Percentiles rank a stretch among this genome's conserved stretches.
These are phyloP conservation scores for Tetramorium simillimum DNA, from an alignment of 1,140 invertebrate genomes.

Conservation along the genomic window DNA sequence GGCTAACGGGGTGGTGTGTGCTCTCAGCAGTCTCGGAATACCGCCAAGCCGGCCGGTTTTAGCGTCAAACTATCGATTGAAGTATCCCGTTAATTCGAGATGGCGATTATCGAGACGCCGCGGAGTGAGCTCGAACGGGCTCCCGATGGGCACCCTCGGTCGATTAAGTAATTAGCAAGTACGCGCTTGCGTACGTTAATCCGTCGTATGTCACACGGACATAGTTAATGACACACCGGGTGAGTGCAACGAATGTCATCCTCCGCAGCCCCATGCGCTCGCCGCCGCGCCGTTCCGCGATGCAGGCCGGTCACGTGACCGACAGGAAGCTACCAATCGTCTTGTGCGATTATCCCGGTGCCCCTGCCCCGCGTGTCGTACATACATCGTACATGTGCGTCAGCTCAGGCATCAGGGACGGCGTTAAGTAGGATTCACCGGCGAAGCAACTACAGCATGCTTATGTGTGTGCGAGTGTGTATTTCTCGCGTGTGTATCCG, in stretches of 20 bases:
- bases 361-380: constrained; percentile 60
- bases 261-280: constrained; percentile 70
- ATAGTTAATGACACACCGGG: constrained; percentile 69
- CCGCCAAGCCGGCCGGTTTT: background rate
- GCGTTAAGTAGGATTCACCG: constrained; percentile 82
- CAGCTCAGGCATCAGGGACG: constrained; percentile 81
- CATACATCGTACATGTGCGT: constrained; percentile 69
- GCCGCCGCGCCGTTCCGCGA: constrained; percentile 66
- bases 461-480: background rate
- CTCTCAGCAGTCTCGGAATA: background rate
- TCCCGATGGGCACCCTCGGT: constrained; percentile 28
- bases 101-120: background rate
- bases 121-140: background rate
- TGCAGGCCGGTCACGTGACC: constrained; percentile 82
- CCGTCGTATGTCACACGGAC: constrained; percentile 60
- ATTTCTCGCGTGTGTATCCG: constrained; percentile 9
- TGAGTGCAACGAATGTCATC: constrained; percentile 80
- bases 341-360: constrained; percentile 84
- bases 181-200: constrained; percentile 63
- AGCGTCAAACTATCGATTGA: constrained; percentile 1
- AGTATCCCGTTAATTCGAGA: background rate
- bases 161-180: constrained; percentile 66
- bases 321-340: constrained; percentile 85
- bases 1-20: too few relatives aligned
- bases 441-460: constrained; percentile 56